Evolutionary conservation across 2,113 vertebrate species (phyloP).

Genomic region (Ascaphus truei): DNA sequence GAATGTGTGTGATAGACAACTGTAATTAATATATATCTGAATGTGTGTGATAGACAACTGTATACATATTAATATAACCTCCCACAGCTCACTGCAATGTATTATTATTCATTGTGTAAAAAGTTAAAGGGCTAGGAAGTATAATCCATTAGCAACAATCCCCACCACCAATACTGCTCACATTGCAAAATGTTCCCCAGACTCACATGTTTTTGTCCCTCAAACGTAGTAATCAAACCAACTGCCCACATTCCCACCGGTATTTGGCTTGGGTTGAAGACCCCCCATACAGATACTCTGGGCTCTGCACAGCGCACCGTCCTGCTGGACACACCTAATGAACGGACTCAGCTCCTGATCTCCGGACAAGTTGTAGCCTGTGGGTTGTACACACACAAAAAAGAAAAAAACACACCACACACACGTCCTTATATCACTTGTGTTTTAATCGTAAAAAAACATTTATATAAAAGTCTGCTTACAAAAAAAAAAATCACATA

Average conservation of each 20-base stretch:
- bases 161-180: too few species aligned
- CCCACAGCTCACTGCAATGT: neutral
- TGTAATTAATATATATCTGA: too few species aligned
- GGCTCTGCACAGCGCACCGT: neutral
- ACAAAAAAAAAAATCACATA: conserved; percentile 32
- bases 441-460: conserved; percentile 26
- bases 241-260: neutral
- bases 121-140: neutral
- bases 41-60: neutral
- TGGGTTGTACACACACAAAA: too few species aligned
- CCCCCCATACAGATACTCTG: neutral
- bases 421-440: conserved; percentile 3
- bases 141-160: neutral
- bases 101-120: neutral
- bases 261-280: neutral
- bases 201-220: neutral
- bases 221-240: neutral
- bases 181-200: neutral
- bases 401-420: neutral
- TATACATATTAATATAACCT: neutral
- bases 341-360: too few species aligned
- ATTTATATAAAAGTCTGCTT: conserved; percentile 32
- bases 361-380: neutral
- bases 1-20: too few species aligned
- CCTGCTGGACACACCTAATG: neutral